phyloP scores from a whole-genome alignment of 2,113 vertebrate genomes.

The Elachura formosa region DNA sequence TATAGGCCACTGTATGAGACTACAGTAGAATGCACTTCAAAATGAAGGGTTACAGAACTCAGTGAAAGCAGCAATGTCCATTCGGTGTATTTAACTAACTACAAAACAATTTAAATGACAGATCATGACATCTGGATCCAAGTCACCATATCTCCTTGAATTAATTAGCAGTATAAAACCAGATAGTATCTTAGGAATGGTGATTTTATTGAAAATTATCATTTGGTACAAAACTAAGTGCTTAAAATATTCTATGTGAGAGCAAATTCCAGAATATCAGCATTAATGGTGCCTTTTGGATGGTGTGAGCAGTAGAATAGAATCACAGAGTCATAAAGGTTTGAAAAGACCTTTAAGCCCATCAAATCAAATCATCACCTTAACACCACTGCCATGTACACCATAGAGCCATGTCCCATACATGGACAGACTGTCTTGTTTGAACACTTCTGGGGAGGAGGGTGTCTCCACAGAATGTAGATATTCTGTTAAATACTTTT shows the following conservation, averaged over 20 bases:
- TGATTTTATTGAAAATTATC: not conserved
- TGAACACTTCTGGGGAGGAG: not conserved
- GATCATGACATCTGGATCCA: not conserved
- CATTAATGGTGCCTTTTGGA: not conserved
- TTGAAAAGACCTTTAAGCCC: not conserved
- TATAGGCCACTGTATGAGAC: not conserved
- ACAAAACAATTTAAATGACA: not conserved
- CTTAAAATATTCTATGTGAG: not conserved
- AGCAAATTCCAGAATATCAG: rapidly evolving
- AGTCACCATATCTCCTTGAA: not conserved
- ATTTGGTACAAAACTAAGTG: not conserved
- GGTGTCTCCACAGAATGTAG: not conserved
- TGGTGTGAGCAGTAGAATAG: not conserved
- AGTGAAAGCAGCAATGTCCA: not conserved
- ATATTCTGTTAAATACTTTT: not conserved
- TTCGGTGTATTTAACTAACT: not conserved
- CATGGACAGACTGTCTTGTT: not conserved
- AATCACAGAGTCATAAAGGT: not conserved
- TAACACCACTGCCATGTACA: not conserved
- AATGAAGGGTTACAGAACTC: not conserved
- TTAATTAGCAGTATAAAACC: not conserved
- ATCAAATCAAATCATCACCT: not conserved
- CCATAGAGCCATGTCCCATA: not conserved
- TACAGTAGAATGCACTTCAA: not conserved
- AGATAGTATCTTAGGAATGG: not conserved